Percentiles rank a stretch among this genome's conserved stretches.
phyloP scores from a whole-genome alignment of 2,797 vertebrate species.

The Phylloscopus collybita region DNA sequence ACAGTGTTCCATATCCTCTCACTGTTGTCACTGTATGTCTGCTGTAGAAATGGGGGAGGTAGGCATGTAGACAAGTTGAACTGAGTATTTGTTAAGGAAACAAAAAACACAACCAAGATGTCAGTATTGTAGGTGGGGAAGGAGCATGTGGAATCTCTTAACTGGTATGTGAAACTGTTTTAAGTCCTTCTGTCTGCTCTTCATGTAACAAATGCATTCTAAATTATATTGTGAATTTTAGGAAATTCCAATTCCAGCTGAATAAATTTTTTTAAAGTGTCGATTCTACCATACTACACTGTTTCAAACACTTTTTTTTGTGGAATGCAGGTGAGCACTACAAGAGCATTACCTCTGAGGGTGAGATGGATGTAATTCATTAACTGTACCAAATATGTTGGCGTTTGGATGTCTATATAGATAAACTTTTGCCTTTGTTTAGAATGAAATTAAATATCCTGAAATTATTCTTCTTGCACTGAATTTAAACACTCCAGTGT shows the following conservation, averaged over 20 bases:
- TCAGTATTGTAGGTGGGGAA: conserved; percentile 71
- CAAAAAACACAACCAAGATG: not conserved
- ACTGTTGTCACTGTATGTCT: conserved; percentile 66
- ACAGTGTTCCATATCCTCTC: conserved; percentile 61
- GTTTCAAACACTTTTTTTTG: conserved; percentile 48
- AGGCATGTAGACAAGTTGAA: conserved; percentile 14
- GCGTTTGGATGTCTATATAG: conserved; percentile 56
- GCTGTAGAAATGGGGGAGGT: conserved; percentile 25
- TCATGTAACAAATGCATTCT: conserved; percentile 77
- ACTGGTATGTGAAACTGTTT: conserved; percentile 74
- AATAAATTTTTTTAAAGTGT: conserved; percentile 76
- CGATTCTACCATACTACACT: conserved; percentile 49
- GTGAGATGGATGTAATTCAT: conserved; percentile 61
- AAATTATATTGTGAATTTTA: conserved; percentile 79
- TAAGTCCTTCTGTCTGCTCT: conserved; percentile 74
- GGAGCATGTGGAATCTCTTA: conserved; percentile 72
- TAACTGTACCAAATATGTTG: conserved; percentile 70
- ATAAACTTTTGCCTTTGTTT: conserved; percentile 61
- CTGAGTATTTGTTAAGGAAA: conserved; percentile 28
- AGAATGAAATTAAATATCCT: conserved; percentile 68
- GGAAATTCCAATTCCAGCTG: conserved; percentile 72
- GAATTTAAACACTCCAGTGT: conserved; percentile 77
- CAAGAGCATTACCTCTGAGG: conserved; percentile 60
- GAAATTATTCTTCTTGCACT: conserved; percentile 76
- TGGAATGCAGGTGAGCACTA: conserved; percentile 72